Conservation (phyloP, 2,888 invertebrate species). For the Cephus nigrinus region DNA sequence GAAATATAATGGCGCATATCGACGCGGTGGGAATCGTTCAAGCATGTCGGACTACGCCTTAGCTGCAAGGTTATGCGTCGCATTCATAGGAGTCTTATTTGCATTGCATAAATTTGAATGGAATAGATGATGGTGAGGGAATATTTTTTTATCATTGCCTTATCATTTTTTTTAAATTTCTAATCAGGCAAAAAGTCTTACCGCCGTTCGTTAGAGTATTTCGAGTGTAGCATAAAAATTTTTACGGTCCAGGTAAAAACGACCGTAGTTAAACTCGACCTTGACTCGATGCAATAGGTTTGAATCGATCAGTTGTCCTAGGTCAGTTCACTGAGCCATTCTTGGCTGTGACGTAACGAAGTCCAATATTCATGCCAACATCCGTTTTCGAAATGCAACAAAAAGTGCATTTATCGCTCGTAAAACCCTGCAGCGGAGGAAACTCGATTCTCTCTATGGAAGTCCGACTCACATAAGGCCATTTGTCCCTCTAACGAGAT, state of each 20-base stretch:
- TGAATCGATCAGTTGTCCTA: neutral
- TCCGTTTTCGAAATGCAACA: neutral
- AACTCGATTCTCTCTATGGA: neutral
- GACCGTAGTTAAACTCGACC: neutral
- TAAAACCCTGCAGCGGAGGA: neutral
- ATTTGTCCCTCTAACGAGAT: neutral
- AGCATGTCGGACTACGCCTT: conserved; percentile 54
- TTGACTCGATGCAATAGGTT: neutral
- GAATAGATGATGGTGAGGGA: neutral
- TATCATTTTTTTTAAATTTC: neutral
- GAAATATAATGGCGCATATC: conserved; percentile 38
- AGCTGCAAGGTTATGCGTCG: conserved; percentile 44
- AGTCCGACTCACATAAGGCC: neutral
- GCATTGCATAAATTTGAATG: neutral
- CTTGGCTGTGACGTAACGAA: neutral
- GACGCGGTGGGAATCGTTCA: conserved; percentile 39
- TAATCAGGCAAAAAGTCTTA: neutral
- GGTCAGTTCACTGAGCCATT: neutral
- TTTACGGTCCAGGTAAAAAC: neutral
- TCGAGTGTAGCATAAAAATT: neutral
- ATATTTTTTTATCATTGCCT: neutral
- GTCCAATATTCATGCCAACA: neutral
- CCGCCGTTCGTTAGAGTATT: rapidly evolving
- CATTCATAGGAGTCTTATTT: neutral
- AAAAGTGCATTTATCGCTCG: neutral